Base-by-base conservation (phyloP, 1,140 invertebrate species). In the Whitmania pigra region DNA sequence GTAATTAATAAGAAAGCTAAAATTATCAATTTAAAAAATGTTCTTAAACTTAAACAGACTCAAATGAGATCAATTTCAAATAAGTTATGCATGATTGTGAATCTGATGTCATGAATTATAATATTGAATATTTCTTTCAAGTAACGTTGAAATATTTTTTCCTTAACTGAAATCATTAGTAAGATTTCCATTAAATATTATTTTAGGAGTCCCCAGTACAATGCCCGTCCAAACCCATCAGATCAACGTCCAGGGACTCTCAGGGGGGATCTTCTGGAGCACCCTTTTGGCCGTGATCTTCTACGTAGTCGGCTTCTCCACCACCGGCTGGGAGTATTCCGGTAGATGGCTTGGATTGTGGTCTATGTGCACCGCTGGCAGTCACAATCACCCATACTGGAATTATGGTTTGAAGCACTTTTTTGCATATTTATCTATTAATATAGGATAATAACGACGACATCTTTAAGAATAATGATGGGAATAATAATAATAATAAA, bases 191-290 rank as follows among this genome's bases (percentile, higher is more conserved):
- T 49, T 17, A 4, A 11, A 7, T 36, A 36, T 17, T 13, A 49
- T 49, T 49, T 17, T 13, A 49, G 43, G 43, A 49, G 13, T 49
- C 43, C 43, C 9, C 15, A 49, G 43, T 49, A 11, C 43, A 3
- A 70, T 70, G 69, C 69, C 69, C 22, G 25, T 70, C 43, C 18
- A 40, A 22, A 70, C 69, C 5, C 69, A 70, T n/a, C 18, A 70
- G 53, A 70, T 70, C 18, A 70, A 53, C 49, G 22, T 70, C 25
- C 69, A 70, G n/a, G 69, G 69, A 4, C 53, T 70, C n/a, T 70
- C 69, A 25, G 69, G 69, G 22, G 69, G 43, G 3, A 70, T 70
- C n/a, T 70, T 70, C 53, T 70, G 69, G 69, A 70, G 36, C 53
- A 25, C 49, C n/a, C 31, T 70, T 17, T 13, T 54, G 20, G 29